Conservation (phyloP, 1,140 invertebrate genomes). For the Daktulosphaira vitifoliae region DNA sequence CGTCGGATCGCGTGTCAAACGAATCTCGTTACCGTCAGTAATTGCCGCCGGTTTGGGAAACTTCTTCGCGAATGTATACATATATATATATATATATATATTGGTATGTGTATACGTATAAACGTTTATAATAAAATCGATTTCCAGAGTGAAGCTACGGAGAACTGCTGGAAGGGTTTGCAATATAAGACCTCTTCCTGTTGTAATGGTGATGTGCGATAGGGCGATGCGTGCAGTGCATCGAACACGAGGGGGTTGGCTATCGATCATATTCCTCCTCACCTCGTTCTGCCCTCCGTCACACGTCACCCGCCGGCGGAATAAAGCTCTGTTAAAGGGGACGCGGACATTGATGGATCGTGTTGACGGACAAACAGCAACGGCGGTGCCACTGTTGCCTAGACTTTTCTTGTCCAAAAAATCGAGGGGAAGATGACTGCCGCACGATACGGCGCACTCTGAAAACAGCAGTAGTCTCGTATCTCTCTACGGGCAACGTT, state of each 20-base stretch:
- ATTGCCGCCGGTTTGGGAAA: constrained; percentile 21
- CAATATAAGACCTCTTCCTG: not conserved
- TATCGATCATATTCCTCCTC: constrained; percentile 30
- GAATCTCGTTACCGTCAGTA: constrained; percentile 27
- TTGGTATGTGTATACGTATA: too few relatives aligned
- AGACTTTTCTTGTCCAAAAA: constrained; percentile 29
- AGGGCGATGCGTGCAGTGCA: not conserved
- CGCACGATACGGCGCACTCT: too few relatives aligned
- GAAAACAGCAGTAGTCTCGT: too few relatives aligned
- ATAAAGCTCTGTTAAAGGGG: constrained; percentile 2
- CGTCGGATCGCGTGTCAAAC: constrained; percentile 20
- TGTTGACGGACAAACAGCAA: constrained; percentile 24
- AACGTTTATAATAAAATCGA: constrained; percentile 23
- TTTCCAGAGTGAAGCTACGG: not conserved
- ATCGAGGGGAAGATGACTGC: too few relatives aligned
- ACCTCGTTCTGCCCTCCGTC: too few relatives aligned
- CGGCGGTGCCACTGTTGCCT: not conserved
- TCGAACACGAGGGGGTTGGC: not conserved
- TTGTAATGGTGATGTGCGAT: not conserved
- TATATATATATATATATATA: too few relatives aligned
- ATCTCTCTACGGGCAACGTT: not conserved
- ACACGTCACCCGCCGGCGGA: not conserved
- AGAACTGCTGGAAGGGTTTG: too few relatives aligned
- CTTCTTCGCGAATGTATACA: not conserved
- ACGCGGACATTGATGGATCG: constrained; percentile 26